Percentiles rank a stretch among this genome's conserved stretches.
phyloP scores from a whole-genome alignment of 2,797 vertebrate species.

The Oreonectes daqikongensis region DNA sequence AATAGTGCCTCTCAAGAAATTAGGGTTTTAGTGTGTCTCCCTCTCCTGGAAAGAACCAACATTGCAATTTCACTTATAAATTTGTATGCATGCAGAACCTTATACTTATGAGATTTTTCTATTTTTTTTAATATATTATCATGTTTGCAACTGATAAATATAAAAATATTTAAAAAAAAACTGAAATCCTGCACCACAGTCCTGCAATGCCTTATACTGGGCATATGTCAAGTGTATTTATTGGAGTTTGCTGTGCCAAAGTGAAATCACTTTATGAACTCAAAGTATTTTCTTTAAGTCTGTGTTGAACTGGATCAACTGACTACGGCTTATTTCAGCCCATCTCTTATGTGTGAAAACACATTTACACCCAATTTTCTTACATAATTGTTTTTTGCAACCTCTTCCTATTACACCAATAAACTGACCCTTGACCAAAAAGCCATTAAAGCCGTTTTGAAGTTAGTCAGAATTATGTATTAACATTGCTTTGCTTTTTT shows the following conservation, averaged over 20 bases:
- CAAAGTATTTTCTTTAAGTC: too few species aligned
- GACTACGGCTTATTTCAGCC: neutral
- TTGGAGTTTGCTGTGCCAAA: too few species aligned
- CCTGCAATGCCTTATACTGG: neutral
- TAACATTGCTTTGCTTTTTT: neutral
- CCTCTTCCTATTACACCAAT: neutral
- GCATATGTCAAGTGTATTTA: neutral
- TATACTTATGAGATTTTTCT: neutral
- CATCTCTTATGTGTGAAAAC: neutral
- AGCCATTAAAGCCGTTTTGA: too few species aligned
- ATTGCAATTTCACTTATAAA: slow-evolving; percentile 20
- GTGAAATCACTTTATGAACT: too few species aligned
- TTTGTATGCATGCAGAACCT: neutral
- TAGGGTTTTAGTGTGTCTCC: slow-evolving; percentile 56
- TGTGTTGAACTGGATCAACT: too few species aligned
- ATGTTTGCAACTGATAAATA: too few species aligned
- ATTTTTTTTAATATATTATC: too few species aligned
- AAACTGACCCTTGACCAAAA: neutral
- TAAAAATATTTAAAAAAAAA: neutral
- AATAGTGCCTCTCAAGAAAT: neutral
- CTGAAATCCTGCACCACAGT: too few species aligned
- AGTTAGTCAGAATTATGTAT: too few species aligned
- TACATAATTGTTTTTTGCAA: neutral
- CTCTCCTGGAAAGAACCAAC: slow-evolving; percentile 61
- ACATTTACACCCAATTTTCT: neutral